A percentile compares a stretch with the other conserved stretches of the same genome.
These are phyloP conservation scores for Coryphaenoides rupestris DNA, from an alignment of 2,113 vertebrate genomes.

Conservation along the genomic window DNA sequence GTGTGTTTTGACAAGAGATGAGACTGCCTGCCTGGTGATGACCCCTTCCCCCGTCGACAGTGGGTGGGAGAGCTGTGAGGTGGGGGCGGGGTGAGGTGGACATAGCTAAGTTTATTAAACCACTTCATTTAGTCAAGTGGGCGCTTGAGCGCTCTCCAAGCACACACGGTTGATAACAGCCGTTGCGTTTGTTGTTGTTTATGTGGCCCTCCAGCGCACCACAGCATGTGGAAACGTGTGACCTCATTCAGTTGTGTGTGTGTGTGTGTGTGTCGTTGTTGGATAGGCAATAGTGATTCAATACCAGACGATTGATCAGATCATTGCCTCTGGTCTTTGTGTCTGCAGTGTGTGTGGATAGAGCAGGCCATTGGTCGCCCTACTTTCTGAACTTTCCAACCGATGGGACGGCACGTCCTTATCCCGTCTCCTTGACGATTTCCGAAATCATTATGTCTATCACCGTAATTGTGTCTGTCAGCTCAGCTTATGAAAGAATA, in stretches of 20 bases:
- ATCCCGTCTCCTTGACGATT: conserved; percentile 19
- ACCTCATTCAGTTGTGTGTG: conserved; percentile 26
- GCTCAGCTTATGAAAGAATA: no score
- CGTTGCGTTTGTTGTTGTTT: conserved; percentile 2
- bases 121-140: conserved; percentile 68
- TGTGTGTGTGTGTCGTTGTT: no score
- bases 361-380: conserved; percentile 27
- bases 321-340: conserved; percentile 24
- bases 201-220: background rate
- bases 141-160: conserved; percentile 44
- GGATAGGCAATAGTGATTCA: conserved; percentile 15
- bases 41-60: conserved; percentile 15
- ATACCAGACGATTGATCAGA: conserved; percentile 51
- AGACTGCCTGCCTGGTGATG: conserved; percentile 31
- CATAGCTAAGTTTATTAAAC: conserved; percentile 64
- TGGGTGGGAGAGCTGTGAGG: conserved; percentile 21
- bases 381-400: conserved; percentile 33
- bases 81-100: conserved; percentile 12
- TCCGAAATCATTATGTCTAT: no score
- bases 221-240: conserved; percentile 25
- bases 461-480: no score
- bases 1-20: conserved; percentile 69
- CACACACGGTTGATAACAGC: conserved; percentile 31
- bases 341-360: conserved; percentile 3
- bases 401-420: background rate